Conservation (phyloP, 2,888 invertebrate species). For the Strigamia transsilvanica region DNA sequence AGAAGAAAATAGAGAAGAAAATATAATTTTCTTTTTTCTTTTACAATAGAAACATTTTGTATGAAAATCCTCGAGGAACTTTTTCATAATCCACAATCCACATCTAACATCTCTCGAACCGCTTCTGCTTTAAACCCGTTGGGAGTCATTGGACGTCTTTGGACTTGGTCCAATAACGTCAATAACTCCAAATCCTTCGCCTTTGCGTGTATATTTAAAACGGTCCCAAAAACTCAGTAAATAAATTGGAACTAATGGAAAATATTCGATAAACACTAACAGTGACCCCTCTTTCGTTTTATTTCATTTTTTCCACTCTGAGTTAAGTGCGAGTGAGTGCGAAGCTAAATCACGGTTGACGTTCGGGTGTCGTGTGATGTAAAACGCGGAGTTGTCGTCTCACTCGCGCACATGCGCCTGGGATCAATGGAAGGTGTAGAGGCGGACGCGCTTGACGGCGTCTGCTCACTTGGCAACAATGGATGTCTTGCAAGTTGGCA, state of each 20-base stretch:
- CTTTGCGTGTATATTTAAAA: conserved; percentile 17
- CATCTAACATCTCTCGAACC: background rate
- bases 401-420: conserved; percentile 48
- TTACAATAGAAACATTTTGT: conserved; percentile 19
- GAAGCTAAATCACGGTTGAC: conserved; percentile 42
- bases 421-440: conserved; percentile 43
- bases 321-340: conserved; percentile 45
- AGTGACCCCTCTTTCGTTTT: conserved; percentile 2
- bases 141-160: conserved; percentile 37
- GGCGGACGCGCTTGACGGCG: conserved; percentile 46
- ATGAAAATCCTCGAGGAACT: conserved; percentile 29
- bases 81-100: conserved; percentile 23
- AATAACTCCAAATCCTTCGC: conserved; percentile 4
- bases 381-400: conserved; percentile 45
- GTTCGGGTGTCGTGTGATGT: conserved; percentile 46
- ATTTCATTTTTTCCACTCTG: conserved; percentile 26
- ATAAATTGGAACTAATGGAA: background rate
- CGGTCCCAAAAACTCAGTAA: background rate
- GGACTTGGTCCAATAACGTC: conserved; percentile 44
- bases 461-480: conserved; percentile 49
- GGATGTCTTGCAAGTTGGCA: conserved; percentile 40
- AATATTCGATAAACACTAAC: background rate
- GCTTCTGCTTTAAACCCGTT: conserved; percentile 17
- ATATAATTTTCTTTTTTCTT: background rate
- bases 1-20: background rate